phyloP scores from a whole-genome alignment of 2,888 invertebrate species.

The Busseola fusca region DNA sequence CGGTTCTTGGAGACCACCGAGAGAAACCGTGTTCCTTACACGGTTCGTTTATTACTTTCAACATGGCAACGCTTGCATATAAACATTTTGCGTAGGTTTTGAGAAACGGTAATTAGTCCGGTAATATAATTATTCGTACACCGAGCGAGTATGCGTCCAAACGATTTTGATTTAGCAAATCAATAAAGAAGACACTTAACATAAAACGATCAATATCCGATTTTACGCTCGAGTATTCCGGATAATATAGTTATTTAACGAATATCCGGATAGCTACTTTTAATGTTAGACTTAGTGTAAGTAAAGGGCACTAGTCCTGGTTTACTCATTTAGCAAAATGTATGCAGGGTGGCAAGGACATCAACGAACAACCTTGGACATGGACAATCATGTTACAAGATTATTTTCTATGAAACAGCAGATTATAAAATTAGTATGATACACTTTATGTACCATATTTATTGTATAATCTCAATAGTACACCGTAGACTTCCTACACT shows the following conservation, averaged over 20 bases:
- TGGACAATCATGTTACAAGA: background rate
- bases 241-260: background rate
- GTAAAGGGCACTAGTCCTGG: constrained; percentile 1
- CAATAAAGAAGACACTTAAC: background rate
- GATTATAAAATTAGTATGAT: no score
- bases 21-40: no score
- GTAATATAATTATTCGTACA: no score
- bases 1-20: background rate
- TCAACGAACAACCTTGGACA: background rate
- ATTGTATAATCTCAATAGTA: no score
- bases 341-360: background rate
- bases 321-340: background rate
- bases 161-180: background rate
- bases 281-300: background rate
- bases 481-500: no score
- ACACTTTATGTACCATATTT: no score
- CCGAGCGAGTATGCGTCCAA: no score
- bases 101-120: no score
- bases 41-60: background rate
- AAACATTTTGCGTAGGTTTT: no score
- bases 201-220: background rate
- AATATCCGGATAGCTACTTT: background rate
- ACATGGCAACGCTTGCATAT: no score
- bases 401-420: background rate
- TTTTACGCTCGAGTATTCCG: background rate